Base-by-base conservation (phyloP, 35 echinoderm and acorn worm genomes). In the Heliocidaris tuberculata region DNA sequence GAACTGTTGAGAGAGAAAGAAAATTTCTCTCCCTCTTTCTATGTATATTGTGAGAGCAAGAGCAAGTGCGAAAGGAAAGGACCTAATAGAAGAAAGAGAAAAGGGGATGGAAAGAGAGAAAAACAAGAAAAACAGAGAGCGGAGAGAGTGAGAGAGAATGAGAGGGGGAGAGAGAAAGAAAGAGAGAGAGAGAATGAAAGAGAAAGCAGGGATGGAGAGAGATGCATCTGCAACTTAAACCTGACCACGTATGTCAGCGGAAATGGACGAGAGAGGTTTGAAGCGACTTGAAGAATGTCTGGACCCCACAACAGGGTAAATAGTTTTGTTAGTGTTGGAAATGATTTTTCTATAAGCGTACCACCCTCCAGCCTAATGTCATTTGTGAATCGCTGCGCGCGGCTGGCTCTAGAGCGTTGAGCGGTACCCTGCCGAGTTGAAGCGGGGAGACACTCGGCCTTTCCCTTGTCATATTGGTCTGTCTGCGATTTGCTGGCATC, bases 261-360 rank as follows among this genome's bases (percentile, higher is more conserved):
- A 56, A 56, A 56, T 9, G 52, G 10, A 56, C 11, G 65, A 78
- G 60, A 70, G 60, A 24, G 60, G 60, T 71, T 71, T 24, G 65
- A 78, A n/a, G 65, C 21, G 19, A 78, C 65, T 78, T 78, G 27
- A 78, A 78, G 65, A 78, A 78, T 78, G 65, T 78, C 24, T 48
- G 87, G 87, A 89, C 87, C 87, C 87, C 87, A 89, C 87, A 89
- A 89, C 19, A 27, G 87, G 87, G 87, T 47, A 89, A 89, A 89
- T 32, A 89, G 87, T 89, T 89, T 89, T 89, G 87, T 89, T 89
- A 89, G 87, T 89, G 87, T 89, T 89, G 87, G 87, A 89, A 89
- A 89, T 89, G 87, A 89, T 89, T 89, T 89, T 89, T 48, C 47
- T 89, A 48, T 89, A 89, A 89, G 87, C 87, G 87, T 48, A 48